These are phyloP conservation scores for Drosophila testacea DNA, from an alignment of 2,888 invertebrate genomes.

Conservation along the genomic window DNA sequence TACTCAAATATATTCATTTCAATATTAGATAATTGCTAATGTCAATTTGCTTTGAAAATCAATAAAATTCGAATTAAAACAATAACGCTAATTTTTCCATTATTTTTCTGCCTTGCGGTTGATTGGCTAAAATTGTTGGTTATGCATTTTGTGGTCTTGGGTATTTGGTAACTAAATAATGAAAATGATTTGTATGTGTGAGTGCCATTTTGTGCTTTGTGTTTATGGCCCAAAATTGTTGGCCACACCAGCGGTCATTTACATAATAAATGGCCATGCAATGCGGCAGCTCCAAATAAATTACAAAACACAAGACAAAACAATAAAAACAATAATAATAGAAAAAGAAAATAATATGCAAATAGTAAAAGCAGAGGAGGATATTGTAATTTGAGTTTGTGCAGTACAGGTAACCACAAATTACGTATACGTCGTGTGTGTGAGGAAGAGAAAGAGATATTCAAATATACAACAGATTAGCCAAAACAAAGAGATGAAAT, in stretches of 20 bases:
- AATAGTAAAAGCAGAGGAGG: slow-evolving; percentile 9
- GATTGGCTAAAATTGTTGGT: slow-evolving; percentile 40
- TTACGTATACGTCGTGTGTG: slow-evolving; percentile 66
- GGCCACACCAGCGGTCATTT: slow-evolving; percentile 64
- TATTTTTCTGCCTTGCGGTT: slow-evolving; percentile 46
- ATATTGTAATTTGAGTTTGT: slow-evolving; percentile 41
- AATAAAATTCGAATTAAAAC: slow-evolving; percentile 23
- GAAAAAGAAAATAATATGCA: slow-evolving; percentile 15
- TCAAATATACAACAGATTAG: slow-evolving; percentile 62
- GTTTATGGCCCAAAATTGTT: slow-evolving; percentile 64
- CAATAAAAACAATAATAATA: slow-evolving; percentile 19
- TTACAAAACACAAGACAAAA: slow-evolving; percentile 44
- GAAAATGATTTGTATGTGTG: slow-evolving; percentile 54
- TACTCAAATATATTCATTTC: background rate
- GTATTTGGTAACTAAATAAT: slow-evolving; percentile 41
- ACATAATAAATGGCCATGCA: slow-evolving; percentile 71
- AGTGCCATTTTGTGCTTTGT: slow-evolving; percentile 40
- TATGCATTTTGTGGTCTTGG: slow-evolving; percentile 31
- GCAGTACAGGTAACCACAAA: slow-evolving; percentile 54
- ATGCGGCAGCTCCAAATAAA: slow-evolving; percentile 64
- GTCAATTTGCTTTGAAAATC: slow-evolving; percentile 1
- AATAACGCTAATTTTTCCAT: slow-evolving; percentile 44
- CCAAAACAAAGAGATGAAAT: slow-evolving; percentile 44
- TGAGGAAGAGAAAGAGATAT: slow-evolving; percentile 31
- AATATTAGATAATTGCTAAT: background rate